Evolutionary conservation across 2,888 invertebrate species (phyloP).

Genomic region (Andrena dorsata): DNA sequence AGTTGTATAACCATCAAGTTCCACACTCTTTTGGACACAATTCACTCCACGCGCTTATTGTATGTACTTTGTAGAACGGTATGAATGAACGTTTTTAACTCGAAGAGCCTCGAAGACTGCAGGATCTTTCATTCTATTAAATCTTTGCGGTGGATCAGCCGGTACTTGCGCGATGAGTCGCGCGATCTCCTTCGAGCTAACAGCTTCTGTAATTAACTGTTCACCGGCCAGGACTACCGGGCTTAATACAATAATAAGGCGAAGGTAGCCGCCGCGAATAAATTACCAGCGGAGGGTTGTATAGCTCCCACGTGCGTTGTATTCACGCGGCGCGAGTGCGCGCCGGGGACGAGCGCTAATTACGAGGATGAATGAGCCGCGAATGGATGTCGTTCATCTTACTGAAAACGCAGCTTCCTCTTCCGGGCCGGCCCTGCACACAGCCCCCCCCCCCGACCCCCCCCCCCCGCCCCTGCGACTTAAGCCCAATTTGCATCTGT

Average conservation of each 20-base stretch:
- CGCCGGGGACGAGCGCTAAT: conserved; percentile 75
- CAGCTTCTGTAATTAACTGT: conserved; percentile 70
- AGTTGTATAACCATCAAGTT: too few species aligned
- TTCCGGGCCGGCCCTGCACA: conserved; percentile 48
- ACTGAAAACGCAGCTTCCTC: conserved; percentile 71
- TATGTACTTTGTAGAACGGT: too few species aligned
- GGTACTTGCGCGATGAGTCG: not conserved
- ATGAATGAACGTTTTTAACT: too few species aligned
- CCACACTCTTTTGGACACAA: too few species aligned
- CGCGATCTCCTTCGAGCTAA: conserved; percentile 31
- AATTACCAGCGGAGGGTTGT: conserved; percentile 71
- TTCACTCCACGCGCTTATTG: too few species aligned
- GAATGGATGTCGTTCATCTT: conserved; percentile 76
- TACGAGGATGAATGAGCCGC: conserved; percentile 77
- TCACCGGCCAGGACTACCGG: conserved; percentile 60
- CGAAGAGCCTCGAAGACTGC: not conserved
- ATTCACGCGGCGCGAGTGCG: conserved; percentile 75
- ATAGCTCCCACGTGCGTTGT: conserved; percentile 77
- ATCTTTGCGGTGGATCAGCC: not conserved
- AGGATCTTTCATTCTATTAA: not conserved
- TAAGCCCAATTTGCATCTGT: conserved; percentile 69
- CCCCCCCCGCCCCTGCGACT: conserved; percentile 45
- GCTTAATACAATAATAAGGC: conserved; percentile 80
- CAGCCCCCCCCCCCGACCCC: not conserved
- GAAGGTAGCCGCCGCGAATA: conserved; percentile 76